Percentiles rank a stretch among this genome's conserved stretches.
phyloP scores from a whole-genome alignment of 2,113 vertebrate genomes.

The Elephas maximus region DNA sequence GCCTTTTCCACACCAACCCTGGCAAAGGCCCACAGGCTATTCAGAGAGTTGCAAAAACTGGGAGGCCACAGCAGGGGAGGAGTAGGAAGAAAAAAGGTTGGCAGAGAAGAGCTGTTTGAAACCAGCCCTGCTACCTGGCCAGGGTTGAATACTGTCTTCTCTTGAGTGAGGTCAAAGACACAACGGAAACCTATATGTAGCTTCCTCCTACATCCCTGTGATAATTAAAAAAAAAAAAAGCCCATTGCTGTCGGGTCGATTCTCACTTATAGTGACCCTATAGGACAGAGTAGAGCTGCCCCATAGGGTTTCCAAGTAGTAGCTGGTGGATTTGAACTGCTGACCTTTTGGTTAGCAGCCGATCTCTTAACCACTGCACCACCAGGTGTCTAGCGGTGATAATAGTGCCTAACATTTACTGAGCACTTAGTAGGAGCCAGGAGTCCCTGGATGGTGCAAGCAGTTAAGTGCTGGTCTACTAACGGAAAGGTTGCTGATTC shows the following conservation, averaged over 20 bases:
- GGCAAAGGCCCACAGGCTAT: conserved; percentile 47
- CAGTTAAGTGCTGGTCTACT: background rate
- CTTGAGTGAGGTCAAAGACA: conserved; percentile 53
- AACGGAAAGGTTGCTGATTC: background rate
- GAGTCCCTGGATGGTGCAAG: background rate
- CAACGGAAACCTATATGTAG: conserved; percentile 50
- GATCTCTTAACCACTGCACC: no score
- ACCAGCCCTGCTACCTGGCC: background rate
- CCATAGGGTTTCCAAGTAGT: no score
- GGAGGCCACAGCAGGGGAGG: background rate
- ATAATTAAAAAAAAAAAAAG: background rate
- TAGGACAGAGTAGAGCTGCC: no score
- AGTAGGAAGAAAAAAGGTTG: background rate
- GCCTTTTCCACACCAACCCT: conserved; percentile 58
- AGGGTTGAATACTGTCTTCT: conserved; percentile 21
- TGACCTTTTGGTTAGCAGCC: no score
- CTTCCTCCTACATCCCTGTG: background rate
- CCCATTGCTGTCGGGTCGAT: no score
- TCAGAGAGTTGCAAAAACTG: conserved; percentile 54
- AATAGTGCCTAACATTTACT: background rate
- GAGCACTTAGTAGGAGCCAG: conserved; percentile 26
- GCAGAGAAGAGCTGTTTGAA: conserved; percentile 4
- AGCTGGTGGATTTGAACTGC: no score
- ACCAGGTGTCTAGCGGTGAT: no score
- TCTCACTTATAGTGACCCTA: no score